Conservation (phyloP, 2,888 invertebrate genomes). For the Urechis unicinctus region DNA sequence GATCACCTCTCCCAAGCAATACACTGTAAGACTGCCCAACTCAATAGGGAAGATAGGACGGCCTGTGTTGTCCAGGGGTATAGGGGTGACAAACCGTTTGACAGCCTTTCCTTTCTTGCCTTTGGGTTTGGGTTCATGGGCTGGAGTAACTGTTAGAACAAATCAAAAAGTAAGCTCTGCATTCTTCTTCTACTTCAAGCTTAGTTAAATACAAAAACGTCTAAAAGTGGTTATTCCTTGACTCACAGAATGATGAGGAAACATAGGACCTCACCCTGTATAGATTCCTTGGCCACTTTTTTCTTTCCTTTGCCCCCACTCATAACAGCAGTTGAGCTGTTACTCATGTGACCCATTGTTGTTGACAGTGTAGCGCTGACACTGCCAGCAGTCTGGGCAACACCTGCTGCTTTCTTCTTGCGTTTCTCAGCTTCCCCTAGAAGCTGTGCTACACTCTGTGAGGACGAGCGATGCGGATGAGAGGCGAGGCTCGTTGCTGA, state of each 20-base stretch:
- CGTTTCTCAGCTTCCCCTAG: slow-evolving; percentile 16
- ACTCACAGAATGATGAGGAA: too few species aligned
- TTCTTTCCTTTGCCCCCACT: neutral
- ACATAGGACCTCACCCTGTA: too few species aligned
- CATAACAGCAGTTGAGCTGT: neutral
- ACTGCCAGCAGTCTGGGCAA: too few species aligned
- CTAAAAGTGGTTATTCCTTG: too few species aligned
- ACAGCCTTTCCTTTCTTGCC: slow-evolving; percentile 21
- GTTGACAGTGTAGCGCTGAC: too few species aligned
- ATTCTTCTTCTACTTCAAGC: too few species aligned
- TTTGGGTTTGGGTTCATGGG: slow-evolving; percentile 22
- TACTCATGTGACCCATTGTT: neutral
- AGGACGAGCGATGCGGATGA: neutral
- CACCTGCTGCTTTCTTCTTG: slow-evolving; percentile 7
- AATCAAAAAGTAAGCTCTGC: too few species aligned
- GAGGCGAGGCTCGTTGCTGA: neutral
- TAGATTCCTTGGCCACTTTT: neutral
- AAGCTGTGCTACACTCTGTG: slow-evolving; percentile 14
- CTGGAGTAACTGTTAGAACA: too few species aligned
- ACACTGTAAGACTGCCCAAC: slow-evolving; percentile 64
- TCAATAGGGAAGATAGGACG: slow-evolving; percentile 68
- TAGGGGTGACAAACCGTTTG: slow-evolving; percentile 57
- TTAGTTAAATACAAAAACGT: too few species aligned
- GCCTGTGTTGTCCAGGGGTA: slow-evolving; percentile 63
- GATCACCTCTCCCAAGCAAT: slow-evolving; percentile 68